Evolutionary conservation across 2,797 vertebrate species (phyloP), one percentile per base, ranked within the genome.

Genomic region (Synaphobranchus kaupii): DNA sequence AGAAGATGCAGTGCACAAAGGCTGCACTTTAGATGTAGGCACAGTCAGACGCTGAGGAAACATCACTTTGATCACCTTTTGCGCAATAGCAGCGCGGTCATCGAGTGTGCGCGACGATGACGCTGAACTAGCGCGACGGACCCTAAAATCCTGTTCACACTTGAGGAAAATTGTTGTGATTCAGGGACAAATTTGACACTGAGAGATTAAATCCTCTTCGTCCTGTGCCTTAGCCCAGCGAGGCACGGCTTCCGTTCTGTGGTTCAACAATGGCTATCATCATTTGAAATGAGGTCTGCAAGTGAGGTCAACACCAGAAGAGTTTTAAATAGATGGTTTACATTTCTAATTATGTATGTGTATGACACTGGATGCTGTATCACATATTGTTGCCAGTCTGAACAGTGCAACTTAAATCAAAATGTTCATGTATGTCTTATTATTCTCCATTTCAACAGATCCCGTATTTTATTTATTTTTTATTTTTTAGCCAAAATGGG

Each of bases 221-320:
- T 54, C 83, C 68, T 60, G 82, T 87, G 86, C 86, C 82, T 87
- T 87, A 87, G 47, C 54, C 48, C 68, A 84, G 68, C 82, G 58
- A 87, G 86, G 86, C 81, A 20, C 44, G 66, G 52, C 82, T 84
- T 84, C 82, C 86, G 47, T 66, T 58, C 28, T 2, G n/a, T 47
- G 20, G 47, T 58, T 87, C 50, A 22, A 54, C 44, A 44, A 48
- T 39, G 47, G 47, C 58, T n/a, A 31, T 84, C 47, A 25, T 60
- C 15, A 22, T 39, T 28, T 39, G 86, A n/a, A 84, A 56, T 50
- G 58, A 66, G 31, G 47, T 50, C 66, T 34, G 50, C 52, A 83
- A 71, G 22, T 56, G 39, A 15, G 50, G 39, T 20, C 58, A 44
- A 15, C 47, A 31, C 56, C 50, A 76, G n/a, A 68, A 50, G 44